Evolutionary conservation across 1,140 invertebrate species (phyloP), one percentile per base, ranked within the genome.

Genomic region (Ridgeia piscesae): DNA sequence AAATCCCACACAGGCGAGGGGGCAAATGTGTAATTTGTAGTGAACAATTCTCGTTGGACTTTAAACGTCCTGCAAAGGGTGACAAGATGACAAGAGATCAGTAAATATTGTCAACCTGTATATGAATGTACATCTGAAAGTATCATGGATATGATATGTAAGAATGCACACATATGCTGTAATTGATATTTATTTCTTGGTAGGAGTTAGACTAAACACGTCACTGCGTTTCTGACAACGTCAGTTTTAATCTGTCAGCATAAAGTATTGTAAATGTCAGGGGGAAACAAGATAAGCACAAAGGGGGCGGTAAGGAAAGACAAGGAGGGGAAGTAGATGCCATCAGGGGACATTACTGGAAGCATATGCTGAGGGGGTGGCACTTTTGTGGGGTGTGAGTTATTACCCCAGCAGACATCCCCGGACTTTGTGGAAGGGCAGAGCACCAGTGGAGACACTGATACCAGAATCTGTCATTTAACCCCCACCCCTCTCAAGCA

Each of bases 381-480:
- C 58, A 77, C 58, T 77, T 77, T 77, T 77, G 58, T 77, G 58
- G 58, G 58, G 58, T 77, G 58, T 77, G 58, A 77, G 58, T 77
- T 77, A 77, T 77, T 77, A 77, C 58, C 58, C 8, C 11, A 77
- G 27, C 58, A 77, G 58, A 77, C 58, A 77, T 77, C 14, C 58
- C 27, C 11, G 27, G 58, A 77, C 58, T 77, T 31, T 77, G 58
- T 77, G 58, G 58, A 77, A 77, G 58, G 2, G 58, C 58, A 77
- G 27, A 9, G 27, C 58, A 77, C 27, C 58, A 77, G 17, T 77
- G 27, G 58, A 21, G 58, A 77, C 58, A 77, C 58, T 4, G 48
- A 77, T 21, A 77, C 58, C 58, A 77, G 58, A 77, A 77, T 27
- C 58, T 77, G 58, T 77, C 58, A 77, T 77, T 21, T 77, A 77